Percentiles rank a stretch among this genome's conserved stretches.
phyloP scores from a whole-genome alignment of 2,113 vertebrate genomes.

The Nanorana parkeri region DNA sequence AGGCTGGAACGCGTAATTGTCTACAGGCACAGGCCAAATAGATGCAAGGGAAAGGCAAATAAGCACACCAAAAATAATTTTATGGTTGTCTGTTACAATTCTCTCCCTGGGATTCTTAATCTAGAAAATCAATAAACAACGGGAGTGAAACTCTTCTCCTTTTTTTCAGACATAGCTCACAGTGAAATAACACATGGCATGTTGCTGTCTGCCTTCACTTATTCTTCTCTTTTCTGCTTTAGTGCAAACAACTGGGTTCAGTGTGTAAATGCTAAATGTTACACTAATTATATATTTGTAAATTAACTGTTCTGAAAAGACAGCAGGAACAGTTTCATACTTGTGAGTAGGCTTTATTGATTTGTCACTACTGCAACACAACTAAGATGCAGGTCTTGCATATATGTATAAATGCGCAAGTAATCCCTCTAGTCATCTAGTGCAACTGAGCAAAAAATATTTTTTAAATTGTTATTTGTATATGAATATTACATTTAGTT shows the following conservation, averaged over 20 bases:
- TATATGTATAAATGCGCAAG: not conserved
- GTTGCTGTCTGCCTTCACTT: constrained; percentile 86
- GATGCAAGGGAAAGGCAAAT: constrained; percentile 99
- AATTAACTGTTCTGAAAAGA: not conserved
- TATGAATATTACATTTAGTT: no score
- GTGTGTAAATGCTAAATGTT: constrained; percentile 6
- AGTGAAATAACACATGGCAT: constrained; percentile 82
- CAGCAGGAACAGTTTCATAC: not conserved
- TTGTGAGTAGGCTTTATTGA: not conserved
- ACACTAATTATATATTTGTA: constrained; percentile 15
- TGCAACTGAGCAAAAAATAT: no score
- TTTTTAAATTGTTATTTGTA: no score
- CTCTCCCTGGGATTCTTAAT: constrained; percentile 98
- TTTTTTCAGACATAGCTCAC: constrained; percentile 73
- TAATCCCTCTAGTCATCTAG: not conserved
- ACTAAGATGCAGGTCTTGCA: not conserved
- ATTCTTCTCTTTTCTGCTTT: constrained; percentile 69
- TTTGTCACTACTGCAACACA: not conserved
- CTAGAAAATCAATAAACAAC: constrained; percentile 99
- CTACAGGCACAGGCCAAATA: constrained; percentile 99
- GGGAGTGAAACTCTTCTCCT: constrained; percentile 86
- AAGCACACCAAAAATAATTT: constrained; percentile 99
- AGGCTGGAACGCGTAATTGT: constrained; percentile 99
- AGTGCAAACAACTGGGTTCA: constrained; percentile 11
- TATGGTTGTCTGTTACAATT: constrained; percentile 99